These are phyloP conservation scores for Labeo catla DNA, from an alignment of 2,113 vertebrate genomes.

Conservation along the genomic window DNA sequence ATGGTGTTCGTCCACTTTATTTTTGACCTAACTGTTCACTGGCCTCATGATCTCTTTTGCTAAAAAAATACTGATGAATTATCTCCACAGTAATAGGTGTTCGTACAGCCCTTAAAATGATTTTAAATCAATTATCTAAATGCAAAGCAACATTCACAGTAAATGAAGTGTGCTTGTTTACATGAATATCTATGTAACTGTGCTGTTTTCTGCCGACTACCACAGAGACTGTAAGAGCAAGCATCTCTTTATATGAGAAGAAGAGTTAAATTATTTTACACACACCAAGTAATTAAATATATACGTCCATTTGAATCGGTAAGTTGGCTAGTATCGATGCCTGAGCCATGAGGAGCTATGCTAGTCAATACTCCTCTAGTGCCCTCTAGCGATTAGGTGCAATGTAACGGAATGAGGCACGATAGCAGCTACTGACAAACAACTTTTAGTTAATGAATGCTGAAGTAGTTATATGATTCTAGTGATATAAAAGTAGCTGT, in stretches of 20 bases:
- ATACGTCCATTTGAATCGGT: neutral
- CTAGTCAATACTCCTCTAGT: slow-evolving; percentile 52
- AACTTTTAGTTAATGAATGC: neutral
- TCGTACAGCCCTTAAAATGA: neutral
- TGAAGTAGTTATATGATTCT: neutral
- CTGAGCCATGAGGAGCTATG: neutral
- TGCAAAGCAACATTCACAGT: neutral
- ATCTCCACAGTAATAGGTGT: neutral
- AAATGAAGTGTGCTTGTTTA: neutral
- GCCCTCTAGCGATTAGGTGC: slow-evolving; percentile 69
- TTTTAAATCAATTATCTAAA: neutral
- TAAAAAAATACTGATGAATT: neutral
- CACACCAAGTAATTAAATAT: neutral
- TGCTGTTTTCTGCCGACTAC: neutral
- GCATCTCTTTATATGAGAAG: neutral
- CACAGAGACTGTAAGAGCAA: neutral
- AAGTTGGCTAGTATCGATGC: neutral
- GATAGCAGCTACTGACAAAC: neutral
- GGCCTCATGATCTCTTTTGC: neutral
- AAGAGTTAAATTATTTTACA: neutral
- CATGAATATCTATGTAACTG: neutral
- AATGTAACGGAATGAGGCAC: neutral
- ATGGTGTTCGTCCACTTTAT: neutral
- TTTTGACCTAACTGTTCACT: neutral
- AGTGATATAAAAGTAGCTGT: neutral